Evolutionary conservation across 2,888 invertebrate genomes (phyloP), one percentile per base, ranked within the genome.

Genomic region (Cerceris ruficornis): DNA sequence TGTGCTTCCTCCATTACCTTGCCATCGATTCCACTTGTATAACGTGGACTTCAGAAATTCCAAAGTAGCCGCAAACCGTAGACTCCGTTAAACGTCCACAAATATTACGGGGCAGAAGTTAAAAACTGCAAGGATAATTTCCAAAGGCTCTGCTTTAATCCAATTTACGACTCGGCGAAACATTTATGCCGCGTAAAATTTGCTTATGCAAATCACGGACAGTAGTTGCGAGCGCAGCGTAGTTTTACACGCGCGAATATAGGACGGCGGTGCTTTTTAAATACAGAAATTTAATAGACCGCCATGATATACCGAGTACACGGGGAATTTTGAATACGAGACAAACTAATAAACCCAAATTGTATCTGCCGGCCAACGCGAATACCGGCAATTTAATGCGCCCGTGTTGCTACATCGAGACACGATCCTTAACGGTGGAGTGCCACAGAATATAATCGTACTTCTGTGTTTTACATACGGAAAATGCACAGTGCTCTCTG

Each of bases 131-230:
- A 59, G 49, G 59, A 13, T 69, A 74, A 77, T 77, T 77, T 77
- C 60, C 13, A 15, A 4, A 39, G 13, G 43, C 64, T 65, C 9
- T 62, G 54, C 49, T 68, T 28, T 69, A 74, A 77, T 74, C 69
- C 60, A 73, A 69, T 77, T 74, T 69, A 69, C 69, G 69, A 69
- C 64, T 69, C 69, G 76, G 49, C 17, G 75, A 60, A 69, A 74
- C 75, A 69, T 77, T 74, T 77, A 55, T 69, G 60, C 58, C 72
- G 69, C 68, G 75, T 68, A 55, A 76, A 69, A 77, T 74, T 77
- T 69, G 55, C 65, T 77, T 77, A 77, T 77, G 76, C 76, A 74
- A 74, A 77, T 77, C 64, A 43, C 59, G 54, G 49, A 15, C 68
- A 52, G 68, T 69, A 55, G 74, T 73, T 69, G 62, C 43, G 54